These are phyloP conservation scores for Callitettix versicolor DNA, from an alignment of 1,140 invertebrate genomes.

Conservation along the genomic window DNA sequence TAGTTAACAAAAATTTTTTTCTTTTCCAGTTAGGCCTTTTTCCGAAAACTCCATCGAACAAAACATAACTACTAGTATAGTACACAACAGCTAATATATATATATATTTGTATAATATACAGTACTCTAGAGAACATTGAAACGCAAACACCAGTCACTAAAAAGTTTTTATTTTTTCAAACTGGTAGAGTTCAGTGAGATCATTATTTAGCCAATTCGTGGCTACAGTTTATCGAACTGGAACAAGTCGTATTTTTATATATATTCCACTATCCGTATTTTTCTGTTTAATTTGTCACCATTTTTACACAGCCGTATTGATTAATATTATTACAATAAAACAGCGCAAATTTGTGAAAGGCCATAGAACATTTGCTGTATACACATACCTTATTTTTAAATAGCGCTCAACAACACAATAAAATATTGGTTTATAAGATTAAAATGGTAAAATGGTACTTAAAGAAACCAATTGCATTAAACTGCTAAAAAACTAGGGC, in stretches of 20 bases:
- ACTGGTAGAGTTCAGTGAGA: slow-evolving; percentile 1
- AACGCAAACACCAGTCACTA: slow-evolving; percentile 1
- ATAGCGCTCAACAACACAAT: too few relatives aligned
- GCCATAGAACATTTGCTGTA: too few relatives aligned
- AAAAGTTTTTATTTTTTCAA: background rate
- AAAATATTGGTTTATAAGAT: too few relatives aligned
- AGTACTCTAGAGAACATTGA: too few relatives aligned
- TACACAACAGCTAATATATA: slow-evolving; percentile 1
- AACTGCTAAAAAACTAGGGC: too few relatives aligned
- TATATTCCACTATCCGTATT: background rate
- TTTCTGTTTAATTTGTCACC: background rate
- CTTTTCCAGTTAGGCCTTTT: slow-evolving; percentile 8
- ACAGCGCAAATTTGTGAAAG: too few relatives aligned
- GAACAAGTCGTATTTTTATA: background rate
- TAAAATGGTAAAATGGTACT: too few relatives aligned
- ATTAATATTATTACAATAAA: too few relatives aligned
- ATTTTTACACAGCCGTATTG: too few relatives aligned
- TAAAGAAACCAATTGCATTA: too few relatives aligned
- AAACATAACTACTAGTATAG: background rate
- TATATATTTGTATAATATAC: background rate
- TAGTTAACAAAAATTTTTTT: background rate
- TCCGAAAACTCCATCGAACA: slow-evolving; percentile 1
- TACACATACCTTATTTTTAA: too few relatives aligned
- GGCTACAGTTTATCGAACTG: background rate
- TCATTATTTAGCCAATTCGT: background rate